Evolutionary conservation across 2,113 vertebrate species (phyloP), one percentile per base, ranked within the genome.

Genomic region (Argyrosomus japonicus): DNA sequence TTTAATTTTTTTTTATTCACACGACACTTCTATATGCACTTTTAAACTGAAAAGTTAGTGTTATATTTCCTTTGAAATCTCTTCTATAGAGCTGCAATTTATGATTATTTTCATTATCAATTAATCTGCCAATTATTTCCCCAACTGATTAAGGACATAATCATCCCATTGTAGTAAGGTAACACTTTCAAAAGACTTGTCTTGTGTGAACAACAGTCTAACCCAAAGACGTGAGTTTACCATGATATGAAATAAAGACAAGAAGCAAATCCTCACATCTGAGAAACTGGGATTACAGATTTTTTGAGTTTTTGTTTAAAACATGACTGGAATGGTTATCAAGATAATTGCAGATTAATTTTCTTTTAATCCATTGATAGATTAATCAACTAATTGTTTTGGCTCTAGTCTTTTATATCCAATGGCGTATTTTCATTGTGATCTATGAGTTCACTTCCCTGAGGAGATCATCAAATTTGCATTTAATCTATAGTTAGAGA

Each of bases 401-500:
- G n/a, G 51, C 51, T 54, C 2, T n/a, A 25, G 29, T 18, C 8
- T 40, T 61, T 32, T 64, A 29, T 45, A 11, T 45, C 18, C 29
- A 3, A 36, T 43, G n/a, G 25, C 2, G 1, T 51, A 15, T 50
- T 56, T 54, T 21, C 6, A 47, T 11, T 65, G 29, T 15, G 29
- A 10, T 60, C 15, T 53, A 2, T 58, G 13, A 25, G 11, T 75
- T 75, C 57, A 62, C 19, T 29, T 69, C 18, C 60, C 65, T 29
- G 15, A 19, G 12, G 69, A 47, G 13, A 48, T 74, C 13, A 67
- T 79, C 57, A 61, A 56, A 74, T 21, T 53, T 80, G 21, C 58
- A 25, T 57, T 11, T 67, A n/a, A 64, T 82, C 23, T 51, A 18
- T 62, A 43, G 9, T n/a, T 32, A 10, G 19, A 62, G 29, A 62